phyloP scores from a whole-genome alignment of 2,113 vertebrate genomes.

The Pomatostomus ruficeps region DNA sequence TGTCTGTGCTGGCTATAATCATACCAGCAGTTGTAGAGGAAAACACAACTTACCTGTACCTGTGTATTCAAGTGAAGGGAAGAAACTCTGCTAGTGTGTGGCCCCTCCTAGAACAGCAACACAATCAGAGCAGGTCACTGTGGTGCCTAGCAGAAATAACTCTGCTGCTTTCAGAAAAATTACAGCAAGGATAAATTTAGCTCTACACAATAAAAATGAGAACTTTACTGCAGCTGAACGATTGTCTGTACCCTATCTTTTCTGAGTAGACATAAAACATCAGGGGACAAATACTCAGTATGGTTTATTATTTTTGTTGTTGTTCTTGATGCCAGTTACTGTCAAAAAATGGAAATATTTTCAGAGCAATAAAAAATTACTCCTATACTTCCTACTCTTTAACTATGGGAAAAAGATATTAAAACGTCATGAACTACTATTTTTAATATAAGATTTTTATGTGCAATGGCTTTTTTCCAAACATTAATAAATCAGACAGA shows the following conservation, averaged over 20 bases:
- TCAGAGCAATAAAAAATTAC: not conserved
- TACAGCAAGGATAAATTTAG: slow-evolving; percentile 4
- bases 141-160: not conserved
- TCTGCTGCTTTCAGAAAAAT: not conserved
- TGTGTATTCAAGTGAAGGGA: not conserved
- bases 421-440: not conserved
- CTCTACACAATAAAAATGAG: not conserved
- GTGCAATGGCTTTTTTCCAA: not conserved
- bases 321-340: not conserved
- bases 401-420: not conserved
- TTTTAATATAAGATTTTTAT: not conserved
- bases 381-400: not conserved
- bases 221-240: not conserved
- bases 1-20: not conserved
- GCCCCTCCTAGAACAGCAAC: not conserved
- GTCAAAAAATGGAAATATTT: not conserved
- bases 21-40: not conserved
- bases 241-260: not conserved
- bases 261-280: not conserved
- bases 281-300: not conserved
- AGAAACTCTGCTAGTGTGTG: not conserved
- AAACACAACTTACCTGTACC: not conserved
- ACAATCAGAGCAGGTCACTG: not conserved
- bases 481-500: not conserved
- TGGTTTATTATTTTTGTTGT: not conserved